Evolutionary conservation across 2,888 invertebrate species (phyloP).

Genomic region (Aethes cnicana): DNA sequence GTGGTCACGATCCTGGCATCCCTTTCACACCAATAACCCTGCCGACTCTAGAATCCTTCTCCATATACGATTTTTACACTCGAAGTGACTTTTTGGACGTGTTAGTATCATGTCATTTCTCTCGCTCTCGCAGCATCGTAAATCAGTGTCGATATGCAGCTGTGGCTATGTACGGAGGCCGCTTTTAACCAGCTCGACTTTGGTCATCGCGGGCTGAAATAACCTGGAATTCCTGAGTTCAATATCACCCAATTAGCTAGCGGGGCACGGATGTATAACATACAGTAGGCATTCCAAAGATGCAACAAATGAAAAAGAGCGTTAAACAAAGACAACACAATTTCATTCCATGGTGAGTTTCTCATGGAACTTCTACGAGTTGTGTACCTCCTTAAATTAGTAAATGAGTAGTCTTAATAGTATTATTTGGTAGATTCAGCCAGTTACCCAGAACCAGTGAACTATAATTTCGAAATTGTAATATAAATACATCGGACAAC

Average conservation of each 20-base stretch:
- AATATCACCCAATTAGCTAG: conserved; percentile 47
- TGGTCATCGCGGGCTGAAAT: conserved; percentile 67
- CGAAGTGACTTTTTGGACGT: conserved; percentile 42
- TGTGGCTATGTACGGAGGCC: conserved; percentile 40
- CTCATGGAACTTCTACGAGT: too few relatives aligned
- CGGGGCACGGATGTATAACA: conserved; percentile 7
- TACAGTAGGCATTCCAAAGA: too few relatives aligned
- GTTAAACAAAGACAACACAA: too few relatives aligned
- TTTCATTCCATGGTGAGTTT: too few relatives aligned
- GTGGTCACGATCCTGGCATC: conserved; percentile 56
- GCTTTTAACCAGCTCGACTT: conserved; percentile 43
- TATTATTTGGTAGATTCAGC: too few relatives aligned
- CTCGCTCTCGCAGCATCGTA: conserved; percentile 44
- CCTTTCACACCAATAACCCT: conserved; percentile 47
- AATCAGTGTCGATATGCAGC: conserved; percentile 44
- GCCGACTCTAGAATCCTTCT: conserved; percentile 40
- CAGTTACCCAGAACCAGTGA: too few relatives aligned
- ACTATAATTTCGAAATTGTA: too few relatives aligned
- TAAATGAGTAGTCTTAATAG: too few relatives aligned
- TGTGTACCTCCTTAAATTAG: not conserved
- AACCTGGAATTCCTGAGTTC: conserved; percentile 62
- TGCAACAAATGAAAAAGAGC: too few relatives aligned
- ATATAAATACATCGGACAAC: too few relatives aligned
- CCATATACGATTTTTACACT: conserved; percentile 38
- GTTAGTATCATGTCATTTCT: conserved; percentile 42